phyloP scores from a whole-genome alignment of 23 tunicate species.

The Halocynthia roretzi region DNA sequence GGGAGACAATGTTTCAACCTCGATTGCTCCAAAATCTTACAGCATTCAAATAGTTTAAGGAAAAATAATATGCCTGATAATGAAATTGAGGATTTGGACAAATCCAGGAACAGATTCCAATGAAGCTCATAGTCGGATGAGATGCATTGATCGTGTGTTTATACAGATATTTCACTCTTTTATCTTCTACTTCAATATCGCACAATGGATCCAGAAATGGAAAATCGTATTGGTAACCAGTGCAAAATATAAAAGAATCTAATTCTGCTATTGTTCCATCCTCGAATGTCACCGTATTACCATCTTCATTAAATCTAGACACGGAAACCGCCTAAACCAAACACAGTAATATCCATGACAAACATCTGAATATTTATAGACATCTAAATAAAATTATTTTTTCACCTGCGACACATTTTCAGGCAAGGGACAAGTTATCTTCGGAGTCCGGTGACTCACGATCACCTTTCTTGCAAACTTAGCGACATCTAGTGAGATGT shows the following conservation, averaged over 20 bases:
- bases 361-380: background rate
- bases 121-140: constrained; percentile 59
- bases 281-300: constrained; percentile 25
- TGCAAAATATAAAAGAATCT: constrained; percentile 58
- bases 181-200: constrained; percentile 18
- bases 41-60: background rate
- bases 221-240: constrained; percentile 72
- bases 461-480: constrained; percentile 41
- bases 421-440: constrained; percentile 32
- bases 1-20: background rate
- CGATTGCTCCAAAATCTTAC: background rate
- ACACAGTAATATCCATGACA: background rate
- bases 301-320: constrained; percentile 24
- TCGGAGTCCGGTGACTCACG: constrained; percentile 40
- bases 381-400: background rate
- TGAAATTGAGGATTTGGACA: constrained; percentile 90
- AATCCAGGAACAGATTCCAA: constrained; percentile 49
- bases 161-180: constrained; percentile 43
- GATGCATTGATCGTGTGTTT: constrained; percentile 57
- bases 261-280: constrained; percentile 45
- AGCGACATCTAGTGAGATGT: constrained; percentile 51
- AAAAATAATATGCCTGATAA: constrained; percentile 38
- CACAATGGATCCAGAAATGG: constrained; percentile 53
- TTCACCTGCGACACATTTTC: constrained; percentile 43
- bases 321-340: constrained; percentile 25